Base-by-base conservation (phyloP, 2,113 vertebrate species). In the Xiphophorus couchianus region DNA sequence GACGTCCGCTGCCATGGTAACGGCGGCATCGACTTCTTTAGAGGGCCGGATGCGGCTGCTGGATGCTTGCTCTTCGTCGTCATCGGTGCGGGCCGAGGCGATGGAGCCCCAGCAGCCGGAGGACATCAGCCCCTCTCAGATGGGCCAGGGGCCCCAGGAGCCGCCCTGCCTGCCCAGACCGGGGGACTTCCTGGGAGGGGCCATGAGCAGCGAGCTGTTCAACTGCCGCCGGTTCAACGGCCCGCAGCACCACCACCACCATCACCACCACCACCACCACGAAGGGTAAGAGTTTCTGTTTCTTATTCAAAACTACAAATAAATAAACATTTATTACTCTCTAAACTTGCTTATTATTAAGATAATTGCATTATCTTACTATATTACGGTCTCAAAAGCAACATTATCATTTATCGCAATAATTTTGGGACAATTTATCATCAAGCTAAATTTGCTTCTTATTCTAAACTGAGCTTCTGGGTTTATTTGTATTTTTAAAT, bases 171-270 rank as follows among this genome's bases (percentile, higher is more conserved):
- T 98, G 37, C 93, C 97, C 2, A 94, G 96, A 12, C 95, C 96
- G 0, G 95, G 95, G 29, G 97, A 98, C 90, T 99, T 99, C 87
- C 95, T 99, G 13, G 96, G 97, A 25, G 98, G 99, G 77, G 96
- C 96, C 37, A 98, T 99, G 88, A 95, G 97, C 48, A 97, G 94
- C 29, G 98, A 99, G 65, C 92, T 99, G 29, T 99, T 99, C 85
- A 99, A 97, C 94, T 99, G 98, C 82, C 94, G 96, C 0, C 96
- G 97, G 48, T 99, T 99, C 91, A 98, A 99, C 31, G 97, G 96
- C 12, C 97, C 97, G 0, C 98, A 98, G 82, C 97, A 98, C 69
- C 97, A 98, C 33, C 98, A 97, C 2, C 97, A 99, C 3, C 97
- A 97, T 2, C 86, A 82, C 0, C 84, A 90, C 19, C 89, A 88